Evolutionary conservation across 2,797 vertebrate species (phyloP).

Genomic region (Discoglossus pictus): DNA sequence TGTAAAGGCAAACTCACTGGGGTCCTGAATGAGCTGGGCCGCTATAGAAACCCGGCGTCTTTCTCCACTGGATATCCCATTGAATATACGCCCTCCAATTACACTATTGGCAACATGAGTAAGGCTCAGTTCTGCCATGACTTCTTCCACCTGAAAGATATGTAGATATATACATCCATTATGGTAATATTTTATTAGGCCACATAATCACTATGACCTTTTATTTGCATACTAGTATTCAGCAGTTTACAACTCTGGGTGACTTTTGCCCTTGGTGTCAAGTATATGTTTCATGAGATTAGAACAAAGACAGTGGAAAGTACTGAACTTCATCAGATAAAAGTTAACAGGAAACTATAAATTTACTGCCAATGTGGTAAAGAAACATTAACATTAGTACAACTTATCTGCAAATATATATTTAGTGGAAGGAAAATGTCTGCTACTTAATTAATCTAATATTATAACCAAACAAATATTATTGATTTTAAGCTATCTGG

Average conservation of each 20-base stretch:
- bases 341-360: no score
- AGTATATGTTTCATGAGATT: background rate
- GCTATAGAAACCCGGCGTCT: slow-evolving; percentile 91
- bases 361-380: no score
- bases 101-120: slow-evolving; percentile 83
- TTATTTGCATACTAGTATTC: no score
- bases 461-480: no score
- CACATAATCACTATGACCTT: no score
- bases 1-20: slow-evolving; percentile 76
- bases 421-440: no score
- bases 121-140: slow-evolving; percentile 89
- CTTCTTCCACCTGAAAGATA: slow-evolving; percentile 78
- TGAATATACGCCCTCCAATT: slow-evolving; percentile 80
- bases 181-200: no score
- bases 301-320: background rate
- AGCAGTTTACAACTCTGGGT: background rate
- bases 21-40: slow-evolving; percentile 90
- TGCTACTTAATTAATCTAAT: no score
- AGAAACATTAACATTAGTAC: no score
- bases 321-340: background rate
- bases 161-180: background rate
- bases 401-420: no score
- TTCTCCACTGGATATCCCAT: slow-evolving; percentile 89
- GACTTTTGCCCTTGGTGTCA: slow-evolving; percentile 12
- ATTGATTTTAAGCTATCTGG: no score